These are phyloP conservation scores for Orthosia cruda DNA, from an alignment of 2,888 invertebrate genomes.

Conservation along the genomic window DNA sequence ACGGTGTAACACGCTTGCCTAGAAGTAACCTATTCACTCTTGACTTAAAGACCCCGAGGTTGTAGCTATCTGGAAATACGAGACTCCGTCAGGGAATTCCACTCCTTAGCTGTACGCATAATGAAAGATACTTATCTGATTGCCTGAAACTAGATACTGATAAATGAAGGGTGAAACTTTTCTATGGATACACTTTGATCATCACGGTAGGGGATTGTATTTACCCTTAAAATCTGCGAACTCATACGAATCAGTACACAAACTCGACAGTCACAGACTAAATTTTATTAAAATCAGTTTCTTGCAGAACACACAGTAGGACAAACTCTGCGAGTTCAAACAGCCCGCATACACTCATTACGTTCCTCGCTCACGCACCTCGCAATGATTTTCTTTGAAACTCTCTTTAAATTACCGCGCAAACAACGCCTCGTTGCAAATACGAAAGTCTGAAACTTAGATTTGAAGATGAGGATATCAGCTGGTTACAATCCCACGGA, in stretches of 20 bases:
- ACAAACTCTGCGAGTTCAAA: slow-evolving; percentile 60
- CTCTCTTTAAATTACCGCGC: slow-evolving; percentile 54
- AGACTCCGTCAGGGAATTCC: too few species aligned
- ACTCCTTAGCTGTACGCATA: too few species aligned
- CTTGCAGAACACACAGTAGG: slow-evolving; percentile 57
- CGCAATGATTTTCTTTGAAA: slow-evolving; percentile 66
- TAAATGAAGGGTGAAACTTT: too few species aligned
- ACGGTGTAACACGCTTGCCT: too few species aligned
- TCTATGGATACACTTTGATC: too few species aligned
- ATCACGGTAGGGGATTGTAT: background rate
- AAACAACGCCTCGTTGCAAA: slow-evolving; percentile 59
- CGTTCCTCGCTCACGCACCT: slow-evolving; percentile 54
- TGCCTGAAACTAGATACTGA: too few species aligned
- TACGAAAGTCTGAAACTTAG: slow-evolving; percentile 54
- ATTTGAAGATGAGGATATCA: slow-evolving; percentile 45
- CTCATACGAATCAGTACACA: slow-evolving; percentile 8
- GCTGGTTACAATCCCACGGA: slow-evolving; percentile 47
- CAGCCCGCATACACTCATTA: slow-evolving; percentile 69
- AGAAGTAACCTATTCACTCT: too few species aligned
- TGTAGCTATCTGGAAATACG: too few species aligned
- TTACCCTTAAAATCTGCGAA: slow-evolving; percentile 4
- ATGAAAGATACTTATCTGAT: too few species aligned
- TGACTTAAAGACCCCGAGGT: too few species aligned
- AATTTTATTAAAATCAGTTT: slow-evolving; percentile 64
- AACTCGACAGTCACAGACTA: slow-evolving; percentile 38